Evolutionary conservation across 2,797 vertebrate genomes (phyloP), one percentile per base, ranked within the genome.

Genomic region (Argentina silus): DNA sequence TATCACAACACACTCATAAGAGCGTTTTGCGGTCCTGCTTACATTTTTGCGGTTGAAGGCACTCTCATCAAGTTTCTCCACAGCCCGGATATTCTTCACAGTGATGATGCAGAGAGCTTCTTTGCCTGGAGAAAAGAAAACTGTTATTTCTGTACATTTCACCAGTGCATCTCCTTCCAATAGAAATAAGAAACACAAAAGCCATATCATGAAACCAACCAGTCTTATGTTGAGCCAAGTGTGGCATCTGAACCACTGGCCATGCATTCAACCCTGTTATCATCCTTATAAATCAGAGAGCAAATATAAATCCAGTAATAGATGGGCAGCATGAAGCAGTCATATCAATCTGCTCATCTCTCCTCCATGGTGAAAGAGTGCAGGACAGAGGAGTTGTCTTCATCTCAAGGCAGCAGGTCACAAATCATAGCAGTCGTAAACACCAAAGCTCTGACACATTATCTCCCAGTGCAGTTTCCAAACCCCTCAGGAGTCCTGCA

Each of bases 21-120:
- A 47, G 72, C 61, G 50, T 79, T 0, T 11, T 9, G 42, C 5
- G 23, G 8, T 27, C 73, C 19, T 51, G 47, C 97, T 96, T 92
- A 99, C 98, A 84, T 99, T 99, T 95, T 99, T 99, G 87, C 95
- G 97, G 86, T 94, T 98, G 90, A 99, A 99, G 91, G 97, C 95
- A 88, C 88, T 96, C 93, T 99, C 98, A 84, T 99, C 96, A 86
- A 99, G 90, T 88, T 98, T 99, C 93, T 99, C 97, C 83, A 99
- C 97, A 47, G 96, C 96, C 87, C 95, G 94, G 87, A 99, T 96
- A 79, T 96, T 95, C 94, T 96, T 98, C 73, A 98, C 94, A 78
- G 92, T 93, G 88, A 99, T 96, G 84, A 91, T 91, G 77, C 94
- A 97, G 82, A 96, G 91, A 50, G 97, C 92, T 77, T 96, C 95